Base-by-base conservation (phyloP, 2,888 invertebrate genomes). In the Synanthedon myopaeformis region DNA sequence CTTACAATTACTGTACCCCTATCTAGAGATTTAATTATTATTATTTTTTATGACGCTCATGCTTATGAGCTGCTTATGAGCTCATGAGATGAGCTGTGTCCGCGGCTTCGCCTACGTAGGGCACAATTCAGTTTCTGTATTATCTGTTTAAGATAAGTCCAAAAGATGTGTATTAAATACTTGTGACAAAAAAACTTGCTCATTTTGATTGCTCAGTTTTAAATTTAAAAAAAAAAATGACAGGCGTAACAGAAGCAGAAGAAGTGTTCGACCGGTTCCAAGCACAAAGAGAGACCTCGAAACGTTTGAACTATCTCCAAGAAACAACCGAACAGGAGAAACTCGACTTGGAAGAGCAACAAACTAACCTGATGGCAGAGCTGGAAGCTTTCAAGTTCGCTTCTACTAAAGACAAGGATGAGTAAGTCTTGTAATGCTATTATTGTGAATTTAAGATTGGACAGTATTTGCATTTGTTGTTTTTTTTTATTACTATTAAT, bases 321-420 rank as follows among this genome's bases (percentile, higher is more conserved):
- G 88, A 89, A 60, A 90, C 90, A 8, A 92, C 92, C 0, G 95
- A 95, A 63, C 89, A 90, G 8, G 93, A 94, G 70, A 96, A 95
- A 67, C 87, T 90, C 41, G 83, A 88, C 49, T 68, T 95, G 56
- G 94, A 95, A 69, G 87, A 88, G 41, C 89, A 89, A 35, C 90
- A 93, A 57, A 91, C 94, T 13, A 77, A 84, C 0, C 84, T 94
- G 45, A 88, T 90, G 58, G 88, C 89, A 0, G 93, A 94, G 68
- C 79, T 95, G 53, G 95, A 95, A 65, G 90, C 91, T 3, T 92
- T 91, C 57, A 94, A 94, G 73, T 95, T 93, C 72, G 92, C 93
- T 0, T 94, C 94, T 61, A 92, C 92, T 11, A 93, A 93, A 73
- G 94, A 94, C 65, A 92, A 91, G 57, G 94, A 95, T 81, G 92